phyloP scores from a whole-genome alignment of 2,797 vertebrate species.

The Falco novaeseelandiae region DNA sequence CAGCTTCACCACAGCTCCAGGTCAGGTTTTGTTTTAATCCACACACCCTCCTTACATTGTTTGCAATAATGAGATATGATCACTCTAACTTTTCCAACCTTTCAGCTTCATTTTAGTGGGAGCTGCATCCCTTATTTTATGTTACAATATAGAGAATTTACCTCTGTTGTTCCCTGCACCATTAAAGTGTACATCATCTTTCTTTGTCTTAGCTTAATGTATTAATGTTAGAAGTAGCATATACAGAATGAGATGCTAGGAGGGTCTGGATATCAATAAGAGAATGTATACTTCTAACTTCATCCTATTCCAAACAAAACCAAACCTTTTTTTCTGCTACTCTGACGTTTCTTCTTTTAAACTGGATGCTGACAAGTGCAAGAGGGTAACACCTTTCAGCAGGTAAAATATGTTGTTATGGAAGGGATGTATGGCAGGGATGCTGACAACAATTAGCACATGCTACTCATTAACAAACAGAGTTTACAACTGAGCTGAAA shows the following conservation, averaged over 20 bases:
- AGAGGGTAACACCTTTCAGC: conserved; percentile 75
- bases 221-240: conserved; percentile 26
- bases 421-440: conserved; percentile 78
- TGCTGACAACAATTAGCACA: conserved; percentile 96
- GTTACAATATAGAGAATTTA: conserved; percentile 5
- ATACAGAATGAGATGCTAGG: neutral
- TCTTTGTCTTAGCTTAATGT: conserved; percentile 49
- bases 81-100: conserved; percentile 53
- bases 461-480: conserved; percentile 94
- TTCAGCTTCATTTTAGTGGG: conserved; percentile 8
- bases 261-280: neutral
- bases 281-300: neutral
- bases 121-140: conserved; percentile 11
- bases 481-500: conserved; percentile 89
- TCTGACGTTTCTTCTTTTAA: neutral
- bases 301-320: neutral
- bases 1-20: neutral
- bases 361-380: conserved; percentile 28
- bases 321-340: neutral
- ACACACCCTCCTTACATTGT: neutral
- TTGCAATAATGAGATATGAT: conserved; percentile 48
- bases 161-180: neutral
- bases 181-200: neutral
- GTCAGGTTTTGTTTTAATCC: conserved; percentile 29
- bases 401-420: conserved; percentile 80